These are phyloP conservation scores for Dolichomitus sp. DNA, from an alignment of 2,888 invertebrate genomes.

Conservation along the genomic window DNA sequence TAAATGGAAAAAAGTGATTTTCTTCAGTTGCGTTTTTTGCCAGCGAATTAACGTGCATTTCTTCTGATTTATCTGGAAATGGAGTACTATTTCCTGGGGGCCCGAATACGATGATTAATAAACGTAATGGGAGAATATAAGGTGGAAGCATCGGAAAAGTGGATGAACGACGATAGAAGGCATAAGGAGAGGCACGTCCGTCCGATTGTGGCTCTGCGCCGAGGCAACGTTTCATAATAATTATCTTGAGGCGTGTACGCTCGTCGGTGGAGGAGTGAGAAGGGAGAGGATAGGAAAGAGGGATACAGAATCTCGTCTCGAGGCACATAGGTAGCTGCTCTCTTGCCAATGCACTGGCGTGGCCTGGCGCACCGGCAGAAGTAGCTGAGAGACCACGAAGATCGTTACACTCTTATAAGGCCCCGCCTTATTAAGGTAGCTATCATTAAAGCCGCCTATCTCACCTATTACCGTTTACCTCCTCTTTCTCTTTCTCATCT, in stretches of 20 bases:
- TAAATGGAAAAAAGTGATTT: no score
- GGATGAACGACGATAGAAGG: slow-evolving; percentile 43
- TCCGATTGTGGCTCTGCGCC: slow-evolving; percentile 73
- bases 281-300: slow-evolving; percentile 45
- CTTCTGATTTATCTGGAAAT: neutral
- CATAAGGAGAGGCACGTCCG: slow-evolving; percentile 79
- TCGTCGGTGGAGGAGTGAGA: slow-evolving; percentile 30
- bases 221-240: slow-evolving; percentile 79
- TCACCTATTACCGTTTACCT: slow-evolving; percentile 78
- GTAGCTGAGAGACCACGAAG: slow-evolving; percentile 70
- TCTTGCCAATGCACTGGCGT: slow-evolving; percentile 37
- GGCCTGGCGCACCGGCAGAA: slow-evolving; percentile 61
- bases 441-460: slow-evolving; percentile 82
- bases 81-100: neutral
- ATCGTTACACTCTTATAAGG: slow-evolving; percentile 76
- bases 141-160: neutral
- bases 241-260: slow-evolving; percentile 72
- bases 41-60: neutral
- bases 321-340: slow-evolving; percentile 50
- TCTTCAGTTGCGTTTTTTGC: neutral
- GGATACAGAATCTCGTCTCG: slow-evolving; percentile 51
- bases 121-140: neutral
- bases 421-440: slow-evolving; percentile 81
- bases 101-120: slow-evolving; percentile 14
- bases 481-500: slow-evolving; percentile 63